phyloP scores from a whole-genome alignment of 2,797 vertebrate genomes.

The Artibeus jamaicensis region DNA sequence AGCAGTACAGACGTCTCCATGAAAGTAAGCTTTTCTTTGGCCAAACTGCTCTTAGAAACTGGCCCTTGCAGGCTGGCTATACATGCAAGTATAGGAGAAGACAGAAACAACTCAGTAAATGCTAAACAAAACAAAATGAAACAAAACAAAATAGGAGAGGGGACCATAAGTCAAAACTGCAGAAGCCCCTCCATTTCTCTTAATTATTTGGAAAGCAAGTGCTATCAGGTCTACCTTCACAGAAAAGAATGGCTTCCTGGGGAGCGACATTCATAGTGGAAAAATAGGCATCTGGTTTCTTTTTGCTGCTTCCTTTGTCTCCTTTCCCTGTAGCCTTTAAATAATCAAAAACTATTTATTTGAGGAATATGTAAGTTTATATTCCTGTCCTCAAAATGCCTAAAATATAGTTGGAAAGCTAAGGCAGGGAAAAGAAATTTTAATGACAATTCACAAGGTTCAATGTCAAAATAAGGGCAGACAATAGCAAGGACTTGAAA shows the following conservation, averaged over 20 bases:
- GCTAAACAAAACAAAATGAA: not conserved
- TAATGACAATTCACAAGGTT: not conserved
- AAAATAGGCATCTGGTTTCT: not conserved
- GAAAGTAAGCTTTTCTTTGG: too few relatives aligned
- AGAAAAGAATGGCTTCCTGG: not conserved
- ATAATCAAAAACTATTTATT: not conserved
- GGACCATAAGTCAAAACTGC: not conserved
- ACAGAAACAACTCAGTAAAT: not conserved
- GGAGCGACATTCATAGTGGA: rapidly evolving
- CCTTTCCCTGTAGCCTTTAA: not conserved
- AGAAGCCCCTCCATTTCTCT: not conserved
- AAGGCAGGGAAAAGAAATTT: not conserved
- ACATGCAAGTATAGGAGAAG: rapidly evolving
- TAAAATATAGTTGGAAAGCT: not conserved
- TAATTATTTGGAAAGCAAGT: not conserved
- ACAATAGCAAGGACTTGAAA: rapidly evolving
- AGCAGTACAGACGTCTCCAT: rapidly evolving
- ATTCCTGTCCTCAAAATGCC: not conserved
- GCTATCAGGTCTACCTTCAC: not conserved
- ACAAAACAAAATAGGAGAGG: not conserved
- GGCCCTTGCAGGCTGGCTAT: rapidly evolving
- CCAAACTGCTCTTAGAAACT: not conserved
- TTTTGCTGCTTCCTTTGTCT: not conserved
- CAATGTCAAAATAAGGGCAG: not conserved
- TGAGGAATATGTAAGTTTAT: not conserved